Evolutionary conservation across 2,888 invertebrate species (phyloP), one percentile per base, ranked within the genome.

Genomic region (Seira sanloemensis): DNA sequence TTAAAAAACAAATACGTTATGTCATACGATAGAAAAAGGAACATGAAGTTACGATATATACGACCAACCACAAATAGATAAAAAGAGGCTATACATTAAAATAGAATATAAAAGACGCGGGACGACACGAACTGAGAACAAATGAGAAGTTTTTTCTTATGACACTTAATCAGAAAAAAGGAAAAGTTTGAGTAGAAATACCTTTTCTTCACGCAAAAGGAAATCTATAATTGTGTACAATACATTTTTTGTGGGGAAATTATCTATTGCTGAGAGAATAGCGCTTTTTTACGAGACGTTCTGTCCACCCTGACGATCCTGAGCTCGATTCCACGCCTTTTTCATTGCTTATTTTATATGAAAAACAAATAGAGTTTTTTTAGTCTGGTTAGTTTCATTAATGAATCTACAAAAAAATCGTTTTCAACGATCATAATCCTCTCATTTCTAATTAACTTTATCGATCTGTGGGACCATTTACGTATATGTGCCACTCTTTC

Each of bases 311-410:
- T 87, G 84, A 78, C 84, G 86, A 83, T 89, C 88, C 87, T 89
- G 89, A 84, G 89, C 89, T 78, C 89, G 88, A 85, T 88, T 89
- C 89, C 89, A 89, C 81, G 89, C 89, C 82, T 88, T 89, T 88
- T 89, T 89, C 88, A 89, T 88, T 77, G 88, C 89, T 88, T 86
- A 12, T 50, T 7, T 46, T 19, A 18, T 37, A 50, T 72, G 18
- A 72, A 21, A 37, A 72, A 50, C 23, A 65, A 65, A 65, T 9
- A 21, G 9, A 65, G 46, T 65, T 23, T 65, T 16, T 65, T 65
- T 65, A 65, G 65, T 65, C 2, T 65, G 50, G 16, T 16, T 50
- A 1, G 16, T 50, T 50, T 50, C 1, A 50, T 50, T 12, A 50
- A n/a, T 12, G n/a, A n/a, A n/a, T 16, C 37, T 12, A 37, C 37